Evolutionary conservation across 2,797 vertebrate genomes (phyloP).

Genomic region (Petrocephalus sullivani): DNA sequence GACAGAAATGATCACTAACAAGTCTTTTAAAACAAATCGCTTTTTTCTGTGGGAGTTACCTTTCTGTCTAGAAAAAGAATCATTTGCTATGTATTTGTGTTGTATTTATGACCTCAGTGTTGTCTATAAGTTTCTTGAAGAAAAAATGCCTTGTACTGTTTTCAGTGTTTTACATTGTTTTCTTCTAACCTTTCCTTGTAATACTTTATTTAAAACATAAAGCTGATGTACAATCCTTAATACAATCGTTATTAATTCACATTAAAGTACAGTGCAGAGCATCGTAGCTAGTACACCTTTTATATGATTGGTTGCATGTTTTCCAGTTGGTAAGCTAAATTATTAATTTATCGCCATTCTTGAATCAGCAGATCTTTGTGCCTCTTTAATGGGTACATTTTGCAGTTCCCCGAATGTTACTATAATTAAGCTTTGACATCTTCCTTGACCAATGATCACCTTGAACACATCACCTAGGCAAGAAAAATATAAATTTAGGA

Average conservation of each 20-base stretch:
- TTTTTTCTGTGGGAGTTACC: constrained; percentile 33
- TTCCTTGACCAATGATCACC: constrained; percentile 23
- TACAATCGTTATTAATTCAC: constrained; percentile 40
- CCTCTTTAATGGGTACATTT: constrained; percentile 38
- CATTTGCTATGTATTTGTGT: constrained; percentile 37
- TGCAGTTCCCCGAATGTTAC: constrained; percentile 34
- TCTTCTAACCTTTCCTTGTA: background rate
- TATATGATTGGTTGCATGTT: constrained; percentile 13
- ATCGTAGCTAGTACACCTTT: constrained; percentile 7
- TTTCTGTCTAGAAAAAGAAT: constrained; percentile 45
- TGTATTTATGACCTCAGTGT: constrained; percentile 51
- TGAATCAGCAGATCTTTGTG: constrained; percentile 38
- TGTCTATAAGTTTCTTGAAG: background rate
- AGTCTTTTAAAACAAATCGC: constrained; percentile 37
- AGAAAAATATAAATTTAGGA: background rate
- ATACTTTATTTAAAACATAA: background rate
- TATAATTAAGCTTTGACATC: background rate
- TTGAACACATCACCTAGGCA: constrained; percentile 35
- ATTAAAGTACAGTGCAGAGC: background rate
- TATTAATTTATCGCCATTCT: constrained; percentile 36
- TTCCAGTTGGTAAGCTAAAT: background rate
- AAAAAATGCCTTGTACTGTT: background rate
- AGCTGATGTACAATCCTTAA: background rate
- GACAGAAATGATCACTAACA: constrained; percentile 32
- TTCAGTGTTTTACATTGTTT: constrained; percentile 15